Evolutionary conservation across 2,888 invertebrate genomes (phyloP).

Genomic region (Drosophila monieri): DNA sequence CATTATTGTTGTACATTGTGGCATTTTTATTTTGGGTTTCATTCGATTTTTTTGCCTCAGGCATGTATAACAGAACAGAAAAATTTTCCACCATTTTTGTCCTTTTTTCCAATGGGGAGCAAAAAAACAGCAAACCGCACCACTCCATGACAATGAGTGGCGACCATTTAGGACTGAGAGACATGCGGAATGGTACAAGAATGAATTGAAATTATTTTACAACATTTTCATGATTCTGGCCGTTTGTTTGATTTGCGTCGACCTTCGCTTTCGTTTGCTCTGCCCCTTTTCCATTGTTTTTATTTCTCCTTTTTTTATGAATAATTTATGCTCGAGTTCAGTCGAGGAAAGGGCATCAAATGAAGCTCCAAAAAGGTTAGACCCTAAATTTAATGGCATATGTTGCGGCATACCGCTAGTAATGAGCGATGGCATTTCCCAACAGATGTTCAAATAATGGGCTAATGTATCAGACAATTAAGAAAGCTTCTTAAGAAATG

Average conservation of each 20-base stretch:
- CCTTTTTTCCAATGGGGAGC: slow-evolving; percentile 36
- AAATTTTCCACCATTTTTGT: slow-evolving; percentile 24
- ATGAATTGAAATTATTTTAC: slow-evolving; percentile 78
- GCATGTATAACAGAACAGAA: slow-evolving; percentile 51
- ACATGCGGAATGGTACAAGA: slow-evolving; percentile 56
- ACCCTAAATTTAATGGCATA: slow-evolving; percentile 30
- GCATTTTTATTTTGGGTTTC: slow-evolving; percentile 7
- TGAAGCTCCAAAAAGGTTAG: slow-evolving; percentile 13
- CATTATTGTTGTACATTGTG: not conserved
- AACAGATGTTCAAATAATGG: slow-evolving; percentile 19
- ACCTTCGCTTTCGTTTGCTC: slow-evolving; percentile 27
- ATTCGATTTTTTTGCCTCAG: slow-evolving; percentile 38
- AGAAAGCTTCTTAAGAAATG: not conserved
- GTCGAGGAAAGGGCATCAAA: slow-evolving; percentile 27
- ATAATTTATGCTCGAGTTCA: slow-evolving; percentile 66
- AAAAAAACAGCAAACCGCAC: slow-evolving; percentile 17
- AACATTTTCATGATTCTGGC: slow-evolving; percentile 69
- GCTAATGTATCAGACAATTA: not conserved
- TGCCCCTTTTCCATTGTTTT: slow-evolving; percentile 26
- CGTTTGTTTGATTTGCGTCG: slow-evolving; percentile 60
- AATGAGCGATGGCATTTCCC: slow-evolving; percentile 1
- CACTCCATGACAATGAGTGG: slow-evolving; percentile 34
- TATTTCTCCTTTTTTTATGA: slow-evolving; percentile 32
- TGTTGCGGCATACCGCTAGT: slow-evolving; percentile 29
- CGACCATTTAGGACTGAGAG: slow-evolving; percentile 27